Percentiles rank a stretch among this genome's conserved stretches.
These are phyloP conservation scores for Aphaenogaster rudis DNA, from an alignment of 1,140 invertebrate genomes.

Conservation along the genomic window DNA sequence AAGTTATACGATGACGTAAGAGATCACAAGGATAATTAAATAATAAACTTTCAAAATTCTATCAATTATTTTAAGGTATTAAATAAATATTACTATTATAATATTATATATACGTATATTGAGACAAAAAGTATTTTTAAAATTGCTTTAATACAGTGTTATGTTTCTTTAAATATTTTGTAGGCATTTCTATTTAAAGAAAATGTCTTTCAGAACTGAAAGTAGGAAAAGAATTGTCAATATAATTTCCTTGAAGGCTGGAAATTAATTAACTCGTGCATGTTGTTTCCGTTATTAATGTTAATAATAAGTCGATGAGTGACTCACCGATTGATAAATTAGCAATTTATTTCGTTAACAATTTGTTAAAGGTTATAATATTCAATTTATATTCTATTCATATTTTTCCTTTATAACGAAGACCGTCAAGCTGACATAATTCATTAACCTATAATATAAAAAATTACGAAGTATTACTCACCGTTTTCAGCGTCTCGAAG, in stretches of 20 bases:
- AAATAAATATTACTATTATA: not conserved
- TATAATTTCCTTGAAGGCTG: not conserved
- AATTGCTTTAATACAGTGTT: not conserved
- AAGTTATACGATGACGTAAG: not conserved
- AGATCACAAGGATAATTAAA: not conserved
- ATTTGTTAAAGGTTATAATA: not conserved
- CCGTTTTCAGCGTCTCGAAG: constrained; percentile 77
- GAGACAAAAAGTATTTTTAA: not conserved
- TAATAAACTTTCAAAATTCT: not conserved
- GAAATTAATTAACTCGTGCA: not conserved
- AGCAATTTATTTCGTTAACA: not conserved
- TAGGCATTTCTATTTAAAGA: not conserved
- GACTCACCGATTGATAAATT: not conserved
- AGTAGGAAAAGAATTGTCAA: not conserved
- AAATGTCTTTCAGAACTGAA: not conserved
- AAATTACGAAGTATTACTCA: constrained; percentile 70
- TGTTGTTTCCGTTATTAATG: not conserved
- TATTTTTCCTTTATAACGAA: not conserved
- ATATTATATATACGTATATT: not conserved
- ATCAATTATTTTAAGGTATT: constrained; percentile 7
- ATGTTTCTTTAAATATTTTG: not conserved
- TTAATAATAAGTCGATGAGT: not conserved
- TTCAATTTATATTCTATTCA: not conserved
- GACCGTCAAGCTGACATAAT: not conserved
- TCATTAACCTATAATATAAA: not conserved